Evolutionary conservation across 1,140 invertebrate species (phyloP).

Genomic region (Aplysia californica): DNA sequence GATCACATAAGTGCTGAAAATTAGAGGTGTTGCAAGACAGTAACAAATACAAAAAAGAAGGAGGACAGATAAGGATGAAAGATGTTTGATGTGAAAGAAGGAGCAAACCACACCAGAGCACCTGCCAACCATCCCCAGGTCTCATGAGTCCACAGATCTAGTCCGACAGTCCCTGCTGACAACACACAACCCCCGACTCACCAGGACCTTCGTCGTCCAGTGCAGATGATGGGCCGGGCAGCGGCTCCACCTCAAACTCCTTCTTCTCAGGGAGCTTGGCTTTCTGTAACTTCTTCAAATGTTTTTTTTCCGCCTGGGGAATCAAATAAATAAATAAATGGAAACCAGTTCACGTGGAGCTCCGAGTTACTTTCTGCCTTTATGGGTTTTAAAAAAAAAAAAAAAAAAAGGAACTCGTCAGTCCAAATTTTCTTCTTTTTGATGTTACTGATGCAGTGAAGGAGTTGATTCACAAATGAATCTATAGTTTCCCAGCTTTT

Average conservation of each 20-base stretch:
- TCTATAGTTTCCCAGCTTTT: no score
- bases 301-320: slow-evolving; percentile 16
- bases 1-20: no score
- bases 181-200: neutral
- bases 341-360: neutral
- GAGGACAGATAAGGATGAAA: no score
- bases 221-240: slow-evolving; percentile 25
- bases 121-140: neutral
- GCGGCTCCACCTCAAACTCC: slow-evolving; percentile 28
- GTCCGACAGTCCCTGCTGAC: neutral
- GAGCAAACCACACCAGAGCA: neutral
- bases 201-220: slow-evolving; percentile 24
- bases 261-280: slow-evolving; percentile 23
- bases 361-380: no score
- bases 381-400: no score
- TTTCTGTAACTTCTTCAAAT: slow-evolving; percentile 13
- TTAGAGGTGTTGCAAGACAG: no score
- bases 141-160: neutral
- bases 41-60: no score
- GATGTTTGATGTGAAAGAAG: no score
- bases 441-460: no score
- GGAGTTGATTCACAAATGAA: no score
- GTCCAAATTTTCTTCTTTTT: no score
- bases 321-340: slow-evolving; percentile 2
- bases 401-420: no score